Evolutionary conservation across 2,888 invertebrate species (phyloP), one percentile per base, ranked within the genome.

Genomic region (Rhabditoides inermis): DNA sequence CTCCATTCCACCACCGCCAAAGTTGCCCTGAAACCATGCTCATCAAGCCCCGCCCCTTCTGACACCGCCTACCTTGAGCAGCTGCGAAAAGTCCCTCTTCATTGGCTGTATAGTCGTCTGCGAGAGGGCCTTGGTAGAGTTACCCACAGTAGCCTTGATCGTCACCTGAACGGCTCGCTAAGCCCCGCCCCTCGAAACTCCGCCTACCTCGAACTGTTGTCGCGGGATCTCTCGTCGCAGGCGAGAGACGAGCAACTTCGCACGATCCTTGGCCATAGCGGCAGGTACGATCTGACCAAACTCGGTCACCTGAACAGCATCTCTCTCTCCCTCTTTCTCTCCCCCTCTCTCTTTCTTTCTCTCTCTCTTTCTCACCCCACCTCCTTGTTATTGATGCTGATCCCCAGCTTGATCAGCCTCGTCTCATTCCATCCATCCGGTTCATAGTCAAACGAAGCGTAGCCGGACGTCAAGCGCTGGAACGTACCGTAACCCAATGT

Each of bases 391-490:
- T 95, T 95, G 27, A 95, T 79, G 47, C 85, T 73, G 72, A 89
- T 84, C 58, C 83, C 82, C 79, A 90, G 79, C 87, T 88, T 88
- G 0, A 86, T 85, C 69, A 95, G 81, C 55, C 85, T 81, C 57
- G 90, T 58, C 77, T 76, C 73, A 61, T 86, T 84, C 78, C 86
- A 95, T 1, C 88, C 92, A 70, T 84, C 79, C 75, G 89, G 87
- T 78, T 90, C 89, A 75, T 91, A 91, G 78, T 90, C 90, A 76
- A 91, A 91, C 76, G 88, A 81, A 1, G 91, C 95, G 80, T 90
- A 95, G 28, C 95, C 95, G 0, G 91, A 91, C 2, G 88, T 86
- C 20, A 88, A 70, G 15, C 87, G 85, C 78, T 95, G 95, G 15
- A 15, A 32, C 10, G 15, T 2, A 94, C 32, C 10, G 15, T 12